Base-by-base conservation (phyloP, 35 echinoderm and acorn worm species). In the Lytechinus variegatus region DNA sequence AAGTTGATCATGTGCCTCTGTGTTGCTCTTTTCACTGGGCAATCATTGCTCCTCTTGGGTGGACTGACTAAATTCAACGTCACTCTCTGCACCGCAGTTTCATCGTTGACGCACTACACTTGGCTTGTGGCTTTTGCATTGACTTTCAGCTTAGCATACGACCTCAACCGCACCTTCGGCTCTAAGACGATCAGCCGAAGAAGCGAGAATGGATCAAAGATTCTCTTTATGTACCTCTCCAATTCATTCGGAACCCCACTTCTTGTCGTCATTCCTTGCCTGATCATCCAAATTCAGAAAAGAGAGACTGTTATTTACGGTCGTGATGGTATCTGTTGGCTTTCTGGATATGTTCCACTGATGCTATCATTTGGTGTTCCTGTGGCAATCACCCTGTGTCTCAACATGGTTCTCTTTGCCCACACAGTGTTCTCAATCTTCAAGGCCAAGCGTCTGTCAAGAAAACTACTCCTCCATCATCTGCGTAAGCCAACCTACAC, bases 161-260 rank as follows among this genome's bases (percentile, higher is more conserved):
- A 93, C 54, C 91, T 93, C 91, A 93, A 93, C n/a, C 53, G 91
- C 91, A 93, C 91, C 12, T 93, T 93, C n/a, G 91, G 91, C 11
- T 54, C 91, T 1, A 29, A 89, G 11, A 52, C 54, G 27, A 93
- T 93, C 52, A 56, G 3, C 27, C 91, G 91, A 27, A 54, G 2
- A 5, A 29, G 52, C 11, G 91, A 93, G 12, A 56, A 93, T 5
- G 91, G 53, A 14, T 29, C 91, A 29, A 93, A 93, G 91, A 10
- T 93, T 14, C 53, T 54, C 3, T 9, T 55, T 21, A 16, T 93
- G 28, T 93, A 93, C 33, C 52, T 56, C 54, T 29, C n/a, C n/a
- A 54, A 93, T 56, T 93, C 91, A 10, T 53, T 93, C 19, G 91
- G 91, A 14, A 93, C 91, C 2, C 91, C 91, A 13, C 52, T 93